Percentiles rank a stretch among this genome's conserved stretches.
Evolutionary conservation across 2,113 vertebrate species (phyloP).

Genomic region (Semicossyphus pulcher): DNA sequence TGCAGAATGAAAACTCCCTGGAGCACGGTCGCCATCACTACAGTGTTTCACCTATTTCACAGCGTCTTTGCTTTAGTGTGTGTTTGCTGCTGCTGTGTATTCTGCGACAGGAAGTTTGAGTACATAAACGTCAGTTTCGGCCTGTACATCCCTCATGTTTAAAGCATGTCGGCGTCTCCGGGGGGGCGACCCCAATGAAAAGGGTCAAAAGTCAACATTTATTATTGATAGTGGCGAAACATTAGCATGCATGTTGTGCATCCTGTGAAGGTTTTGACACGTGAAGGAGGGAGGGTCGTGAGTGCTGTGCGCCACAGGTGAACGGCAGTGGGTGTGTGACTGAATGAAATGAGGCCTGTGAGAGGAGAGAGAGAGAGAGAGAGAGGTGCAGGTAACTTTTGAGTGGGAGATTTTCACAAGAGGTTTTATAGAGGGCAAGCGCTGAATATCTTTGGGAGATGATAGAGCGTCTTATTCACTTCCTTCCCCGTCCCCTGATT

Average conservation of each 20-base stretch:
- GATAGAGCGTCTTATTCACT: no score
- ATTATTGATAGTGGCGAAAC: slow-evolving; percentile 55
- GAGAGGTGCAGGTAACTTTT: slow-evolving; percentile 6
- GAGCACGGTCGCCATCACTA: not conserved
- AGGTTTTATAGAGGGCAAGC: slow-evolving; percentile 8
- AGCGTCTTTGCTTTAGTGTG: not conserved
- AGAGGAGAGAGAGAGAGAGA: slow-evolving; percentile 5
- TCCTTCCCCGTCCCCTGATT: not conserved
- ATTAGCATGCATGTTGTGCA: slow-evolving; percentile 43
- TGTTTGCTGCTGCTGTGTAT: slow-evolving; percentile 10
- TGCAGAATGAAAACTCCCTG: slow-evolving; percentile 27
- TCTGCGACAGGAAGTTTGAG: not conserved
- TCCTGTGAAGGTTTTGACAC: slow-evolving; percentile 22
- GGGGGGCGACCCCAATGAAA: slow-evolving; percentile 17
- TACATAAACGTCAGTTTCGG: no score
- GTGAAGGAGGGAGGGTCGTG: not conserved
- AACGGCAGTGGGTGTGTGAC: slow-evolving; percentile 17
- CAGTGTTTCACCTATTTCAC: not conserved
- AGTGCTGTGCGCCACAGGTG: slow-evolving; percentile 34
- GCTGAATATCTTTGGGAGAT: not conserved
- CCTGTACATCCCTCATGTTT: slow-evolving; percentile 20
- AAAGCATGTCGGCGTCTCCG: slow-evolving; percentile 9
- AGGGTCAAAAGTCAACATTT: slow-evolving; percentile 57
- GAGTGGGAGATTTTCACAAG: not conserved
- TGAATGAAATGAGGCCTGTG: slow-evolving; percentile 20